phyloP scores from a whole-genome alignment of 2,888 invertebrate genomes.

The Pemphredon lugubris region DNA sequence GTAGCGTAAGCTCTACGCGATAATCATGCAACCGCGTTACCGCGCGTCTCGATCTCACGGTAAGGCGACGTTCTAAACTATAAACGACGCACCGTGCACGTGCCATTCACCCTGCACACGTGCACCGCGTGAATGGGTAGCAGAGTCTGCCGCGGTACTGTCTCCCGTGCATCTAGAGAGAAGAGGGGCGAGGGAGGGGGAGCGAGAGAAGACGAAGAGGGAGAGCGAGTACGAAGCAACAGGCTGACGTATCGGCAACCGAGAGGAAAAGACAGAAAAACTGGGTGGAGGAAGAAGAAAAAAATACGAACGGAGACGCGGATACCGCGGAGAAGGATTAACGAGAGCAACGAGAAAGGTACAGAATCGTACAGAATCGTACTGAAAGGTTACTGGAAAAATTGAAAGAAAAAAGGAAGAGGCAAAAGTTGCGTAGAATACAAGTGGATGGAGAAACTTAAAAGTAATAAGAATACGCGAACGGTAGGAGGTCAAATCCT shows the following conservation, averaged over 20 bases:
- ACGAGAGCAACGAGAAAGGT: no score
- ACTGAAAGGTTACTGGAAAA: no score
- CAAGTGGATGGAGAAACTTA: no score
- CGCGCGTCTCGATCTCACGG: conserved; percentile 34
- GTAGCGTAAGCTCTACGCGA: background rate
- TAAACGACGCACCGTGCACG: conserved; percentile 57
- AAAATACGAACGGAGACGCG: background rate
- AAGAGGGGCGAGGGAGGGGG: conserved; percentile 7
- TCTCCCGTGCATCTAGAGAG: conserved; percentile 39
- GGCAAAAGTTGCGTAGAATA: no score
- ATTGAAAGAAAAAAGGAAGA: no score
- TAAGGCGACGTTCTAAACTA: conserved; percentile 37
- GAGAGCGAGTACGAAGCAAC: conserved; percentile 53
- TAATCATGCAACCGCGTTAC: conserved; percentile 21
- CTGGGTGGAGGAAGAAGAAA: background rate
- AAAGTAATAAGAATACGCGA: no score
- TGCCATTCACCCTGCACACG: conserved; percentile 69
- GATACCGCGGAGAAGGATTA: background rate
- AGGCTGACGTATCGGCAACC: conserved; percentile 58
- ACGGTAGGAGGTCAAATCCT: conserved; percentile 14
- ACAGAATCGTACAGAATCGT: no score
- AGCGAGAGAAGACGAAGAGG: conserved; percentile 6
- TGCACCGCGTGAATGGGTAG: conserved; percentile 65
- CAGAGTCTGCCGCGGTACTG: conserved; percentile 33
- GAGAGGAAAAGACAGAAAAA: background rate